Conservation (phyloP, 2,113 vertebrate genomes). For the Stegastes partitus region DNA sequence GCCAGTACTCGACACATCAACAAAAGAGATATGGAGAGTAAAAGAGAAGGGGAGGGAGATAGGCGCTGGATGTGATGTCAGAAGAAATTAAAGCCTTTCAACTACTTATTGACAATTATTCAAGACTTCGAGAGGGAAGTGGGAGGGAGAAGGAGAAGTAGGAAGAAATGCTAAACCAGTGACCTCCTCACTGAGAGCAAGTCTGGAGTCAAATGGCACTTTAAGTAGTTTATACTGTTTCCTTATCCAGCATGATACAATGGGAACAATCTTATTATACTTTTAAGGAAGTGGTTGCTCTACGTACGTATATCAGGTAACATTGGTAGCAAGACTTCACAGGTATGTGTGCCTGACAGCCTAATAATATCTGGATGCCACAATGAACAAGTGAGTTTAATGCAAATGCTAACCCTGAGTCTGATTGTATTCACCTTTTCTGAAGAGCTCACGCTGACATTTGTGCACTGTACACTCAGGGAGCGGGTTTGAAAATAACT, state of each 20-base stretch:
- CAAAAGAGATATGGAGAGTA: constrained; percentile 56
- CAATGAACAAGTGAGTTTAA: background rate
- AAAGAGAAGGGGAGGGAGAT: constrained; percentile 44
- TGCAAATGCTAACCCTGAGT: background rate
- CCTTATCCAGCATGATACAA: background rate
- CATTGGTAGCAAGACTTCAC: no score
- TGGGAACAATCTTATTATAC: background rate
- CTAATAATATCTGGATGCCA: background rate
- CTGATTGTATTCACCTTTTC: constrained; percentile 31
- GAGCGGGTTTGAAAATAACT: constrained; percentile 54
- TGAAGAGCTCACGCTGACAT: constrained; percentile 60
- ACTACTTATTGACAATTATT: constrained; percentile 62
- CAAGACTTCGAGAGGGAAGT: constrained; percentile 23
- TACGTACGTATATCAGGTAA: background rate
- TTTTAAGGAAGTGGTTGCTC: background rate
- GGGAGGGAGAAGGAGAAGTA: constrained; percentile 10
- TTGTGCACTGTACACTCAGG: constrained; percentile 24
- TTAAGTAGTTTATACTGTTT: background rate
- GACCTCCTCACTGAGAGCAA: constrained; percentile 28
- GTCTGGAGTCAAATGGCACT: constrained; percentile 19
- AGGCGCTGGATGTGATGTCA: constrained; percentile 53
- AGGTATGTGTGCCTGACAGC: no score
- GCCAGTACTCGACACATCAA: constrained; percentile 47
- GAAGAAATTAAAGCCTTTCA: constrained; percentile 71
- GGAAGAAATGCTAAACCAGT: background rate